phyloP scores from a whole-genome alignment of 35 echinoderm and acorn worm species.

The Diadema setosum region DNA sequence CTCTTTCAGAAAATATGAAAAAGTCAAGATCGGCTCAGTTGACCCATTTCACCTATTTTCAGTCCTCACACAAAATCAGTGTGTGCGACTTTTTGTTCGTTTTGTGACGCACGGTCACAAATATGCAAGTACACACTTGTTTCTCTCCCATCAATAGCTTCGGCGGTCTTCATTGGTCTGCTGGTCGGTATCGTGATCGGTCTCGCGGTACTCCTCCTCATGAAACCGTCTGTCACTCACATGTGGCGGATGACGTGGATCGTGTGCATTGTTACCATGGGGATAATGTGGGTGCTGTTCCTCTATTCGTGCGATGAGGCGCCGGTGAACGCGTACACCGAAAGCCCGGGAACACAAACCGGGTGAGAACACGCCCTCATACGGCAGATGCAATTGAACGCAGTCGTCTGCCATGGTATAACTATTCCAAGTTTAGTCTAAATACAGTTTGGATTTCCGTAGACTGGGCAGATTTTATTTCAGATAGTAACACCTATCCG shows the following conservation, averaged over 20 bases:
- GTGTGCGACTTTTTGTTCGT: too few species aligned
- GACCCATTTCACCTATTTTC: too few species aligned
- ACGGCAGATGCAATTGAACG: too few species aligned
- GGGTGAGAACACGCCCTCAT: not conserved
- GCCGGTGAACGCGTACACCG: not conserved
- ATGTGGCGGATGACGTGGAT: constrained; percentile 22
- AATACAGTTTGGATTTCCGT: too few species aligned
- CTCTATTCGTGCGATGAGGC: constrained; percentile 19
- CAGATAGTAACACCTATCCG: too few species aligned
- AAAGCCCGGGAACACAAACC: not conserved
- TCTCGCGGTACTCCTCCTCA: not conserved
- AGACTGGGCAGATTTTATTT: too few species aligned
- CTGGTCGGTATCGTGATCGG: not conserved
- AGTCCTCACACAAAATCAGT: too few species aligned
- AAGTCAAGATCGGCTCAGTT: too few species aligned
- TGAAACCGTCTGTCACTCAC: not conserved
- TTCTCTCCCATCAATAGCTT: not conserved
- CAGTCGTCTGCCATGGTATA: too few species aligned
- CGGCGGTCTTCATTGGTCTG: not conserved
- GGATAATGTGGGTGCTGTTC: constrained; percentile 25
- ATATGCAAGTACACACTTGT: not conserved
- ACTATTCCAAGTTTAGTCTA: too few species aligned
- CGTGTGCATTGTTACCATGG: constrained; percentile 21
- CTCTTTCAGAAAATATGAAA: too few species aligned
- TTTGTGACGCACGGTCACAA: not conserved